Conservation (phyloP, 2,113 vertebrate genomes). For the Notechis scutatus region DNA sequence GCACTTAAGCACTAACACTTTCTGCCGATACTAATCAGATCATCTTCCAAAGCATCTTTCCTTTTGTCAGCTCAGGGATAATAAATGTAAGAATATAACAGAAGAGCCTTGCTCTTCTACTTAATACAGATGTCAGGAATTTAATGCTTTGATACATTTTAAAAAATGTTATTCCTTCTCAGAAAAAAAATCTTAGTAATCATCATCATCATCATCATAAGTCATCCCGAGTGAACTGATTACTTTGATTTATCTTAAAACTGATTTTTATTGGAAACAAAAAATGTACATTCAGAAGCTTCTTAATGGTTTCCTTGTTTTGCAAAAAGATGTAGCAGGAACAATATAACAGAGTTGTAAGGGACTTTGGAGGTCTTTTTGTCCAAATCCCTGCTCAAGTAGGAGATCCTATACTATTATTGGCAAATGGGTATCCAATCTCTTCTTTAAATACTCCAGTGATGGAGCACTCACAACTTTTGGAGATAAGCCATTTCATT, state of each 20-base stretch:
- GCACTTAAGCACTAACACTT: conserved; percentile 79
- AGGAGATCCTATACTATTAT: neutral
- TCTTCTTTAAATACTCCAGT: neutral
- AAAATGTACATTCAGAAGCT: neutral
- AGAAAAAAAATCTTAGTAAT: conserved; percentile 10
- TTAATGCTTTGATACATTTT: conserved; percentile 57
- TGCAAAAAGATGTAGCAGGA: neutral
- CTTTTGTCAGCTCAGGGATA: conserved; percentile 53
- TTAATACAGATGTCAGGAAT: conserved; percentile 67
- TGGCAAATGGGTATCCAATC: neutral
- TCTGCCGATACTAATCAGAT: conserved; percentile 65
- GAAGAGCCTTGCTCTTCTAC: conserved; percentile 51
- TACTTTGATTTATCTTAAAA: neutral
- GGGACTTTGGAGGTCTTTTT: neutral
- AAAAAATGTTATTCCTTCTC: conserved; percentile 42
- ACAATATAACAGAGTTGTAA: neutral
- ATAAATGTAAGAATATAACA: conserved; percentile 67
- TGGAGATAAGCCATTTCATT: neutral
- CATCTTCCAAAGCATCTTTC: conserved; percentile 62
- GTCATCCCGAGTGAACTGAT: neutral
- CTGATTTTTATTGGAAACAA: neutral
- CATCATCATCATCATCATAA: neutral
- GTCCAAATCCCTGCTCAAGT: neutral
- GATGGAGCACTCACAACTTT: neutral
- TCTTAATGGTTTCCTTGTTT: neutral